Base-by-base conservation (phyloP, 2,797 vertebrate species). In the Cottoperca gobio region DNA sequence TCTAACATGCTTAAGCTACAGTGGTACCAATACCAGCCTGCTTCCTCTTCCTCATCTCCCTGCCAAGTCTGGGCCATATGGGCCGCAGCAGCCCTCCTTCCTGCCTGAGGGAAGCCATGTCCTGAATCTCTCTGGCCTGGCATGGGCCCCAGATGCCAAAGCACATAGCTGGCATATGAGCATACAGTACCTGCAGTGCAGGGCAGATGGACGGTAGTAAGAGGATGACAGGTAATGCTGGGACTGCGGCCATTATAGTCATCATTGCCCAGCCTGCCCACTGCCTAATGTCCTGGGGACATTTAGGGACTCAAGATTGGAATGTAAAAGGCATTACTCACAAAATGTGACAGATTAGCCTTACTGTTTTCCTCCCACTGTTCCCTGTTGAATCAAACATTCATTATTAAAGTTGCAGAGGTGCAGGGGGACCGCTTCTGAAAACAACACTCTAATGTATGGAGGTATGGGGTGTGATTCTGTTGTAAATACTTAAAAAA, bases 81-180 rank as follows among this genome's bases (percentile, higher is more conserved):
- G 93, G 80, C 78, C 93, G 13, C 94, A 94, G 94, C 40, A 48
- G 89, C 78, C 73, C 69, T 90, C 81, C 93, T 94, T 95, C 95
- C 94, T 94, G 92, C 90, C 85, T 76, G 67, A 85, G 78, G 86
- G 92, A 90, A 75, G 72, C 83, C 86, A 80, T 90, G 91, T 93
- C 94, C 93, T 92, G 88, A 88, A 90, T 85, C 85, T 86, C 87
- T 84, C 59, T 59, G 76, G 70, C 73, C 81, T 88, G 88, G 89
- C 87, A 83, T 63, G 70, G 24, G 13, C 73, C 74, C 64, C 75
- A 76, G 68, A 87, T 76, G 67, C 68, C 82, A 82, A 37, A 78
- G 70, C 74, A 67, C 66, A 50, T 70, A 85, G 71, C 83, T 93
- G 93, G 92, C 93, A 86, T 50, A 17, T 4, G 71, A 87, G 60